Evolutionary conservation across 2,888 invertebrate genomes (phyloP), one percentile per base, ranked within the genome.

Genomic region (Apamea epomidion): DNA sequence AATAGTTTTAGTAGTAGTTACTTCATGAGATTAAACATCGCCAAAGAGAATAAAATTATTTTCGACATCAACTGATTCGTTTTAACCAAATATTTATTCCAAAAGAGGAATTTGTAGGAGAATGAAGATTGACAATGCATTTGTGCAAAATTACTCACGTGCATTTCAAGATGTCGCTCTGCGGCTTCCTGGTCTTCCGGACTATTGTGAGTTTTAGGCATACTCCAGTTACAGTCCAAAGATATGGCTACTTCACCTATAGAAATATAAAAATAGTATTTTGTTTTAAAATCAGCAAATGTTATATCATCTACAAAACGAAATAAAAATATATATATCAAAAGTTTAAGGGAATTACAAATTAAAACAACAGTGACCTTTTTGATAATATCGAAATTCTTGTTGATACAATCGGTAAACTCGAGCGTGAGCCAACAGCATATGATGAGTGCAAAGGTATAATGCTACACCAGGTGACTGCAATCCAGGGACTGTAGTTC

Each of bases 381-480:
- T 75, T 60, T 73, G 82, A 32, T 75, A 54, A 10, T n/a, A n/a
- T 18, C 45, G 12, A 74, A 78, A 81, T 60, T 81, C 78, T 29
- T 69, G 25, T 45, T 84, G 74, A 54, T 82, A 84, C 32, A 80
- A 37, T 7, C 67, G 75, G 29, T 84, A 84, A n/a, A 48, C 81
- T 18, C 65, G 75, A 18, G 84, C 81, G 21, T 84, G 81, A 16
- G 73, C 84, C 37, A 78, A 58, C 16, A 80, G 64, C 62, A 82
- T 68, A 16, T 86, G 48, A 58, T 78, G 74, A n/a, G 58, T n/a
- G 32, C 79, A 80, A 64, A 76, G 71, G 29, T 82, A 78, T 42
- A 78, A 45, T 4, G 58, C 74, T 45, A 73, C 58, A 45, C 74
- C 58, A 25, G 74, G 42, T 0, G 73, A 73, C 29, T 58, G 29